Base-by-base conservation (phyloP, 35 echinoderm and acorn worm species). In the Ptychodera flava region DNA sequence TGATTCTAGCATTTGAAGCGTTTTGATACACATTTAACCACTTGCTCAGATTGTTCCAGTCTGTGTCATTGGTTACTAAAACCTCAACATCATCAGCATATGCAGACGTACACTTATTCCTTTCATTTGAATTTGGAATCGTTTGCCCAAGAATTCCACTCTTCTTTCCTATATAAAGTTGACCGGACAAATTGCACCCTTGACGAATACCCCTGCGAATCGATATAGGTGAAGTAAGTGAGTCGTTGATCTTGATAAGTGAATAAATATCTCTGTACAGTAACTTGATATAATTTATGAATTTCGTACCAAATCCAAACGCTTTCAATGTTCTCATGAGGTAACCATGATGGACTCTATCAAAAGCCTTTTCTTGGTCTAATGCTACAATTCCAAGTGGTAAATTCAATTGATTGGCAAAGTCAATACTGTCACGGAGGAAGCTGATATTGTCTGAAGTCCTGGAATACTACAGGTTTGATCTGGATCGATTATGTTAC, bases 131-230 rank as follows among this genome's bases (percentile, higher is more conserved):
- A n/a, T n/a, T 31, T 31, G 33, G 28, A 31, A 28, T 2, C 28
- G 64, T 31, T 27, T 33, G 12, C 31, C 37, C 38, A 14, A 32
- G 38, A 2, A 30, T 76, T 31, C 27, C 22, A 29, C 31, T 31
- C 0, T 86, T 78, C 1, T 36, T 53, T 29, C 16, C 77, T 1
- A 53, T 53, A 37, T 85, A 85, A n/a, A 85, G 77, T 6, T 53
- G 36, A 1, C 84, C 84, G 14, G 84, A 85, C 1, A 85, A 36
- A 29, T 31, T 36, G 33, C 84, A 85, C 32, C 84, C 84, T 85
- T 85, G 84, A 52, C 84, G 84, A 76, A 85, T 85, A 64, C 84
- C 84, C 31, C 45, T 85, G 16, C 77, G 32, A 85, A 85, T 53
- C 16, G 84, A 30, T 16, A 85, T 1, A 53, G 33, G 84, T 28